A percentile compares a stretch with the other conserved stretches of the same genome.
phyloP scores from a whole-genome alignment of 1,140 invertebrate species.

The Magallana ariakensis region DNA sequence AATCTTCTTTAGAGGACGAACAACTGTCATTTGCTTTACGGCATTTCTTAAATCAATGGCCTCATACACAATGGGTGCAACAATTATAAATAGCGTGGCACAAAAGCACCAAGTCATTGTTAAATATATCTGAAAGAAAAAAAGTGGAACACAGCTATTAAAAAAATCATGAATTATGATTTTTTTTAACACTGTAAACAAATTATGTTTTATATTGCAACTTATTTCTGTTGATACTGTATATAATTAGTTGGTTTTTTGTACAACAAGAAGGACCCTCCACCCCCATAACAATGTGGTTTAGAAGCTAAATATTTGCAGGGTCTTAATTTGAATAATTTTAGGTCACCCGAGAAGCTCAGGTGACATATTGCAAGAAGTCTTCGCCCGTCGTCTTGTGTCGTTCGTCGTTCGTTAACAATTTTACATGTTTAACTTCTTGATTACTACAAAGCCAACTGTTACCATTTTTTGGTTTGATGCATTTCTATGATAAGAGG shows the following conservation, averaged over 20 bases:
- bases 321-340: too few species aligned
- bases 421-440: too few species aligned
- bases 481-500: too few species aligned
- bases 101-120: conserved; percentile 8
- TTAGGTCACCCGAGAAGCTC: too few species aligned
- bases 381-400: too few species aligned
- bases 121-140: conserved; percentile 1
- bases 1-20: neutral
- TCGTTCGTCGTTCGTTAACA: too few species aligned
- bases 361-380: too few species aligned
- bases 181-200: neutral
- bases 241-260: neutral
- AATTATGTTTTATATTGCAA: neutral
- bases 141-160: neutral
- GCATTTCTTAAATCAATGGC: neutral
- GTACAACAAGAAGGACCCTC: neutral
- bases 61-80: neutral
- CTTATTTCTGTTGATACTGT: neutral
- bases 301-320: neutral
- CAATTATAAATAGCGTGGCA: conserved; percentile 7
- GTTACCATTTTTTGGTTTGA: too few species aligned
- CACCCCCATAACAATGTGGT: neutral
- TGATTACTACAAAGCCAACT: too few species aligned
- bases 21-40: neutral
- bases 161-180: too few species aligned